These are phyloP conservation scores for Sebastes cheni DNA, from an alignment of 2,797 vertebrate genomes.

Conservation along the genomic window DNA sequence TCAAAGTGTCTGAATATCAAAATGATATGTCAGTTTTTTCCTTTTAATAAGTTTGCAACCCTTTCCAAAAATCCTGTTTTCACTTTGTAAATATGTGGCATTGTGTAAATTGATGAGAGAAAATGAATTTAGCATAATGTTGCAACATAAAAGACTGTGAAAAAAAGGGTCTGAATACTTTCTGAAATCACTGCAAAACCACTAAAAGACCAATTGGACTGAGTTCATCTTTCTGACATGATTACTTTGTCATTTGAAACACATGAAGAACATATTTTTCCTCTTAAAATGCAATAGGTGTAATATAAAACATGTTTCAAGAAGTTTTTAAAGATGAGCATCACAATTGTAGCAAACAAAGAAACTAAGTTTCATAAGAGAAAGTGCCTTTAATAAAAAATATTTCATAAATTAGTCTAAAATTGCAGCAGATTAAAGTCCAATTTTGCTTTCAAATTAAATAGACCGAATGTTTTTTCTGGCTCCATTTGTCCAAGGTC, in stretches of 20 bases:
- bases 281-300: not conserved
- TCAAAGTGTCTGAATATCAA: not conserved
- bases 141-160: not conserved
- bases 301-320: not conserved
- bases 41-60: not conserved
- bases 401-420: not conserved
- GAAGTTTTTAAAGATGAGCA: not conserved
- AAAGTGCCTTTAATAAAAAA: not conserved
- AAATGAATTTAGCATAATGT: not conserved
- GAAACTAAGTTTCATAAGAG: not conserved
- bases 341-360: not conserved
- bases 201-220: not conserved
- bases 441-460: not conserved
- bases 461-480: conserved; percentile 38
- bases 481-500: conserved; percentile 42
- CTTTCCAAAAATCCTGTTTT: not conserved
- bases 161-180: not conserved
- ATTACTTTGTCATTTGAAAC: not conserved
- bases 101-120: not conserved
- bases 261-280: not conserved
- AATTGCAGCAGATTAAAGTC: not conserved
- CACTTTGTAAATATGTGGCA: not conserved
- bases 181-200: not conserved
- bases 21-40: not conserved
- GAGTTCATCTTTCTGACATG: not conserved